A percentile compares a stretch with the other conserved stretches of the same genome.
phyloP scores from a whole-genome alignment of 2,888 invertebrate genomes.

The Labia minor region DNA sequence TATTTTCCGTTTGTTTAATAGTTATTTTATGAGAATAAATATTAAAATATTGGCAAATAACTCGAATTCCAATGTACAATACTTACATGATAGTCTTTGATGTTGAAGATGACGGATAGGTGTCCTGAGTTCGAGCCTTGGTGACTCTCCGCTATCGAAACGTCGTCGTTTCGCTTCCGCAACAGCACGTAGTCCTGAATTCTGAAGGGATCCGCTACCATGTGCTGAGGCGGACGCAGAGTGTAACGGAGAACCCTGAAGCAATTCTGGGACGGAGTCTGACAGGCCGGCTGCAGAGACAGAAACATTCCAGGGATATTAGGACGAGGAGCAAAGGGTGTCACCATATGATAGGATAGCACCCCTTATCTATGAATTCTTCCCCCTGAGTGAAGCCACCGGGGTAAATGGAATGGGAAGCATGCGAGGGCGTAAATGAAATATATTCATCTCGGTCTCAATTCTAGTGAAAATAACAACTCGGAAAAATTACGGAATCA shows the following conservation, averaged over 20 bases:
- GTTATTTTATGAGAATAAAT: no score
- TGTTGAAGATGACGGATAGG: not conserved
- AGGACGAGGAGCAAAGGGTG: not conserved
- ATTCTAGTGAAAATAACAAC: not conserved
- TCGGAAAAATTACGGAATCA: not conserved
- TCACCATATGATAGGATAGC: not conserved
- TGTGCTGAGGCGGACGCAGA: not conserved
- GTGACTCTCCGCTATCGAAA: not conserved
- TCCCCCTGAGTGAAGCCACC: not conserved
- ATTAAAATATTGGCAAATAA: no score
- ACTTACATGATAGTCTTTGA: not conserved
- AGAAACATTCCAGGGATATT: conserved; percentile 13
- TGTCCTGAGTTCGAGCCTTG: not conserved
- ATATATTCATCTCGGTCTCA: not conserved
- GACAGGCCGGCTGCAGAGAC: conserved; percentile 28
- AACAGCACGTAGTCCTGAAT: not conserved
- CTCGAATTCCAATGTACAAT: no score
- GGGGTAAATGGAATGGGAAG: no score
- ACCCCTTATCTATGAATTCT: not conserved
- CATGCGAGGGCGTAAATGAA: no score
- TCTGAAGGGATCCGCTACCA: not conserved
- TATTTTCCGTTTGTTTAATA: no score
- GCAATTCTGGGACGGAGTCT: conserved; percentile 35
- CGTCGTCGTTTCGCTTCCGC: not conserved
- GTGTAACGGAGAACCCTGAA: conserved; percentile 29